phyloP scores from a whole-genome alignment of 2,797 vertebrate genomes.

The Onychomys torridus region DNA sequence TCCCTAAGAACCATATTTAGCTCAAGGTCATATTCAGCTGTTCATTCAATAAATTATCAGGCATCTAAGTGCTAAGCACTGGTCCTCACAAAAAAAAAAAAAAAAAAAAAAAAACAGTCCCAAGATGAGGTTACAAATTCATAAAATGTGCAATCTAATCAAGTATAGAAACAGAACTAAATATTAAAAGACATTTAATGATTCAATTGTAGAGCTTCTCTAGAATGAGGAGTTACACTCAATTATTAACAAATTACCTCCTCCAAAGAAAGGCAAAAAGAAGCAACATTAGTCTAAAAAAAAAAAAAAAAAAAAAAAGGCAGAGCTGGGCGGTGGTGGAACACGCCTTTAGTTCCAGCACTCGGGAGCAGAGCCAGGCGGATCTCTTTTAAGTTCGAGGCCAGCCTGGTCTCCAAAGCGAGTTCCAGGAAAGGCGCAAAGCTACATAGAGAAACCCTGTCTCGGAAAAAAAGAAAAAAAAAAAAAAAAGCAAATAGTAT shows the following conservation, averaged over 20 bases:
- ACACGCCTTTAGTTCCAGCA: too few species aligned
- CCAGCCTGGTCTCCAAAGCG: too few species aligned
- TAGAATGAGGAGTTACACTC: neutral
- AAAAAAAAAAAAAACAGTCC: neutral
- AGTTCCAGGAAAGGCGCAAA: too few species aligned
- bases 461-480: too few species aligned
- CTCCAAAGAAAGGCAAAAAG: neutral
- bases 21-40: neutral
- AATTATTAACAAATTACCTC: neutral
- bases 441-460: too few species aligned
- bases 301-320: too few species aligned
- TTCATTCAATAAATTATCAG: conserved; percentile 28
- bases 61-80: neutral
- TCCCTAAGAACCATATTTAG: neutral
- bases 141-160: neutral
- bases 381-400: too few species aligned
- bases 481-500: neutral
- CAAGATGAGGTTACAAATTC: neutral
- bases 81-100: neutral
- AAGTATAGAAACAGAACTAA: neutral
- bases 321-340: too few species aligned
- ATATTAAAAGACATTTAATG: neutral
- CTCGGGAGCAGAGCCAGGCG: too few species aligned
- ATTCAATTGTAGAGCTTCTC: neutral
- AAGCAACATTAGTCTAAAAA: neutral